Evolutionary conservation across 2,113 vertebrate genomes (phyloP).

Genomic region (Vulpes vulpes): DNA sequence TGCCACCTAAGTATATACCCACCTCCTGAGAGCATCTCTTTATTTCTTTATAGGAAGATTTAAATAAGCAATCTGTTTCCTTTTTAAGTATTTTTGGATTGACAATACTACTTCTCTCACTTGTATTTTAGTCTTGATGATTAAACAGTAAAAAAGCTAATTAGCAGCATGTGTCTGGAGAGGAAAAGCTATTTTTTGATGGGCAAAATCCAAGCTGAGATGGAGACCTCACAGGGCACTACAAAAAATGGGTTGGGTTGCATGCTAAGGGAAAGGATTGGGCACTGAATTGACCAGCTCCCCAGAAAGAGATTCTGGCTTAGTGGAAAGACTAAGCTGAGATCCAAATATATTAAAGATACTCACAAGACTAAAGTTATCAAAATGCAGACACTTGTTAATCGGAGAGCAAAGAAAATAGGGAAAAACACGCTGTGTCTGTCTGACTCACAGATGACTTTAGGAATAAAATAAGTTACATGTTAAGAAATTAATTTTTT

Average conservation of each 20-base stretch:
- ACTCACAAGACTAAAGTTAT: constrained; percentile 37
- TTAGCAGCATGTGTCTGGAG: constrained; percentile 3
- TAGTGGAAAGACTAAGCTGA: constrained; percentile 53
- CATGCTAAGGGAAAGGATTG: background rate
- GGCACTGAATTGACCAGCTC: background rate
- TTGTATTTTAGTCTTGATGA: constrained; percentile 65
- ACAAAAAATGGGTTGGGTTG: constrained; percentile 9
- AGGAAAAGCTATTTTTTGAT: constrained; percentile 45
- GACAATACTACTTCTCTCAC: constrained; percentile 57
- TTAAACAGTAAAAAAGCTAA: constrained; percentile 68
- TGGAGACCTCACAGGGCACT: background rate
- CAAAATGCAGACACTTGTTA: constrained; percentile 28
- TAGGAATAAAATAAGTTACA: background rate
- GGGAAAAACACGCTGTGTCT: background rate
- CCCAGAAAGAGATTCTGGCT: constrained; percentile 30
- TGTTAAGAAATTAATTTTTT: background rate
- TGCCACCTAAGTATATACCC: constrained; percentile 21
- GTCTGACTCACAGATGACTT: background rate
- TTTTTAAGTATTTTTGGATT: constrained; percentile 69
- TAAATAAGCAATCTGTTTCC: constrained; percentile 62
- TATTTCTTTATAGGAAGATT: constrained; percentile 50
- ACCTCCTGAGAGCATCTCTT: constrained; percentile 30
- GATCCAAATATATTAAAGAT: constrained; percentile 43
- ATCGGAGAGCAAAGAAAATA: background rate
- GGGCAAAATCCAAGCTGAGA: background rate